Evolutionary conservation across 1,140 invertebrate species (phyloP).

Genomic region (Calliphora vicina): DNA sequence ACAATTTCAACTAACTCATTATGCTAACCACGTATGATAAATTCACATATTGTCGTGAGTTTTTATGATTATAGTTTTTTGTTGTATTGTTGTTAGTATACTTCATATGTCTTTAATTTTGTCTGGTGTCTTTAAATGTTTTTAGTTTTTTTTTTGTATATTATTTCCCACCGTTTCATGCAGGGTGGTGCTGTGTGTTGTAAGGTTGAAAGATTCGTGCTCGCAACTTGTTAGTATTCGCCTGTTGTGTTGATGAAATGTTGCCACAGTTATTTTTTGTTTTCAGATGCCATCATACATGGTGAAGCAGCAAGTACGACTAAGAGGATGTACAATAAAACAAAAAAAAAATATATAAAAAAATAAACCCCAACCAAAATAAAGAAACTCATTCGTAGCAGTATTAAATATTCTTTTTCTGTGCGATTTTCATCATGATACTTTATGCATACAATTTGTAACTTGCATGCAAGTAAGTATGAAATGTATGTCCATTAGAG

Average conservation of each 20-base stretch:
- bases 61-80: not conserved
- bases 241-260: conserved; percentile 27
- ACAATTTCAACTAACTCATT: not conserved
- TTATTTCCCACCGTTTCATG: not conserved
- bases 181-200: not conserved
- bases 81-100: not conserved
- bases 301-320: not conserved
- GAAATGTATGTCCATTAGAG: too few relatives aligned
- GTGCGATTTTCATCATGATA: not conserved
- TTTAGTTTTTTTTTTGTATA: not conserved
- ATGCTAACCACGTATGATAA: too few relatives aligned
- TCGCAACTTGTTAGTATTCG: not conserved
- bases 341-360: not conserved
- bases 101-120: not conserved
- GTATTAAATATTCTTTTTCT: not conserved
- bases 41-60: not conserved
- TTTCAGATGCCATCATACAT: not conserved
- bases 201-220: not conserved
- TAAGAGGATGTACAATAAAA: not conserved
- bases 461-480: too few relatives aligned
- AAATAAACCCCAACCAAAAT: not conserved
- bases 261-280: conserved; percentile 28
- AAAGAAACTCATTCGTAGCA: not conserved
- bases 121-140: not conserved
- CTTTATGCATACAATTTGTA: conserved; percentile 7